Evolutionary conservation across 2,797 vertebrate species (phyloP), one percentile per base, ranked within the genome.

Genomic region (Scolopax rusticola): DNA sequence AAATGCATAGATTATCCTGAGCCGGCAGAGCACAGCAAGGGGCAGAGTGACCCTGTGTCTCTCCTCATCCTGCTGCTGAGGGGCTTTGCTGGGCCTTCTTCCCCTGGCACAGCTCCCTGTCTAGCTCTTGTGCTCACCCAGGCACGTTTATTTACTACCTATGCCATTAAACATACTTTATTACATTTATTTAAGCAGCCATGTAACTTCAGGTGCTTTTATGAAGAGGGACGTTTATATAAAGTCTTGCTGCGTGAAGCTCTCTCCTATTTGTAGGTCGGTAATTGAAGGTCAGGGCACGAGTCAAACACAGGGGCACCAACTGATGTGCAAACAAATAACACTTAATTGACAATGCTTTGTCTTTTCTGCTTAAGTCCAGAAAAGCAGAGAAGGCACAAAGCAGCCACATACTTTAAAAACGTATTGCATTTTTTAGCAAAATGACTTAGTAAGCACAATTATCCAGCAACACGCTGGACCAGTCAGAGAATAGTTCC

Each of bases 21-120:
- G 30, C 38, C 8, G 43, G 12, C 11, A 23, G 3, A 2, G 36
- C 2, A 4, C 15, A 21, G 32, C 28, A 43, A 73, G 14, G 20
- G 71, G 16, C 25, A 54, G 32, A 57, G 24, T 11, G 17, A 15
- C 12, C 4, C 38, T 8, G 12, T 1, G 1, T 47, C 65, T 4
- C 15, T 30, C 67, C 32, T 20, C 4, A 0, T 41, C 7, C 24
- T 1, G 1, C 5, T 67, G 23, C 14, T 3, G 1, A 4, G 4
- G 14, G n/a, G 21, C 32, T 91, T 61, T 57, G 68, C 38, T 43
- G 45, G 79, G 45, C 20, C 56, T 28, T 12, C 24, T 28, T 56
- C 38, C 54, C 21, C 17, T 5, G 6, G 30, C 33, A 8, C 28
- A 30, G 28, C 70, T 76, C 50, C 38, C 27, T 1, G 1, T 36